A percentile compares a stretch with the other conserved stretches of the same genome.
phyloP scores from a whole-genome alignment of 2,113 vertebrate species.

The Turnix velox region DNA sequence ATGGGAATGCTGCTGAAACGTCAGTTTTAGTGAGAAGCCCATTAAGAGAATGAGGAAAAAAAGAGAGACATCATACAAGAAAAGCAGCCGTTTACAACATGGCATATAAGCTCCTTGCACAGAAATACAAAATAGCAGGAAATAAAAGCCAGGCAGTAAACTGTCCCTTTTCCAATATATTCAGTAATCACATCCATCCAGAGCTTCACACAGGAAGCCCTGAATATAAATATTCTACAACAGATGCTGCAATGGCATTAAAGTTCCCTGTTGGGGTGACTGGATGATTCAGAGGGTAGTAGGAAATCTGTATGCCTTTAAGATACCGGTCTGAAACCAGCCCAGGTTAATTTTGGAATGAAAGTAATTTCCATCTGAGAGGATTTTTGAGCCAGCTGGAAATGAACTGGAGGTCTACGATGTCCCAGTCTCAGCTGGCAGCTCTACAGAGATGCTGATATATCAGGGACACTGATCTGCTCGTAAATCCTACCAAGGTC shows the following conservation, averaged over 20 bases:
- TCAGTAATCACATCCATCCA: constrained; percentile 48
- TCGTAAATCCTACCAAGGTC: background rate
- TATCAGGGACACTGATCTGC: background rate
- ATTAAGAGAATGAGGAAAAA: constrained; percentile 46
- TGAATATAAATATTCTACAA: constrained; percentile 45
- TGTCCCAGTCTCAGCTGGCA: constrained; percentile 17
- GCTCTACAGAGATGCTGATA: background rate
- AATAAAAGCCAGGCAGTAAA: constrained; percentile 56
- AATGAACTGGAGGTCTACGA: constrained; percentile 14
- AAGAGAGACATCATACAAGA: constrained; percentile 61
- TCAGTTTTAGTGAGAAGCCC: constrained; percentile 59
- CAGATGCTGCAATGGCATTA: constrained; percentile 39
- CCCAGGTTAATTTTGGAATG: constrained; percentile 26
- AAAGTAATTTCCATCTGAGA: constrained; percentile 34
- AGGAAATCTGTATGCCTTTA: constrained; percentile 32
- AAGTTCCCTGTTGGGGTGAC: constrained; percentile 38
- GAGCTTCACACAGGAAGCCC: constrained; percentile 36
- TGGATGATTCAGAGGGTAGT: constrained; percentile 39
- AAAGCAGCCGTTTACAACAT: constrained; percentile 63
- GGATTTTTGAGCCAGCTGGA: constrained; percentile 31
- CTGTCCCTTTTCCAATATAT: constrained; percentile 32
- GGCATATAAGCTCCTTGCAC: constrained; percentile 57
- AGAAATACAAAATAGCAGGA: constrained; percentile 61
- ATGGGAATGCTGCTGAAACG: constrained; percentile 62
- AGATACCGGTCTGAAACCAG: constrained; percentile 41